Percentiles rank a stretch among this genome's conserved stretches.
phyloP scores from a whole-genome alignment of 1,140 invertebrate species.

The Zaprionus ghesquierei region DNA sequence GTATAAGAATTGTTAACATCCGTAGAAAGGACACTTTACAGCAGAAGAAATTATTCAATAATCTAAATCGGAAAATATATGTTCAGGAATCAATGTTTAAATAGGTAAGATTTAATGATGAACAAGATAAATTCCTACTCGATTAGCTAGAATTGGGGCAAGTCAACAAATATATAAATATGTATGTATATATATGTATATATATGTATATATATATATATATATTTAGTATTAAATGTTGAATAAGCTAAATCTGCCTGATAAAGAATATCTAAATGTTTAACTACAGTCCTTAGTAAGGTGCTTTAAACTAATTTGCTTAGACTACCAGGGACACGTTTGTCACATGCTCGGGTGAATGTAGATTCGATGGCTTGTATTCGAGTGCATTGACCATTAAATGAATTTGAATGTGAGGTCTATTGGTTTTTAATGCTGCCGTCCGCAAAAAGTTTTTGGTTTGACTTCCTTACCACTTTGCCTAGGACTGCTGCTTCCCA shows the following conservation, averaged over 20 bases:
- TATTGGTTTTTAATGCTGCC: slow-evolving; percentile 40
- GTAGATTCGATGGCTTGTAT: slow-evolving; percentile 13
- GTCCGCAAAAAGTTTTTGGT: neutral
- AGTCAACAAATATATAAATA: too few species aligned
- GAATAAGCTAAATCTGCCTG: neutral
- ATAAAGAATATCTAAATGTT: neutral
- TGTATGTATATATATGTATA: too few species aligned
- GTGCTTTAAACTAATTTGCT: neutral
- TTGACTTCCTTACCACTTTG: neutral
- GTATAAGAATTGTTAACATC: neutral
- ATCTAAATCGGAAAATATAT: too few species aligned
- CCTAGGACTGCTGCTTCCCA: neutral
- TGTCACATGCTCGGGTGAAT: slow-evolving; percentile 4
- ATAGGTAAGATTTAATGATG: neutral
- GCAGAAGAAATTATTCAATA: neutral
- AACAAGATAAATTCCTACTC: neutral
- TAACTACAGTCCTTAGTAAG: neutral
- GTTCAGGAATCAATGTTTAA: neutral
- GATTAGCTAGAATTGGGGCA: too few species aligned
- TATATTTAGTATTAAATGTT: too few species aligned
- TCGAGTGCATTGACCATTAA: slow-evolving; percentile 70
- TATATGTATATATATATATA: too few species aligned
- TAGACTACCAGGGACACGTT: slow-evolving; percentile 21
- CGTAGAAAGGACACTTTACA: neutral
- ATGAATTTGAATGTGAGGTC: slow-evolving; percentile 66